Evolutionary conservation across 2,888 invertebrate genomes (phyloP), one percentile per base, ranked within the genome.

Genomic region (Drosophila multiciliata): DNA sequence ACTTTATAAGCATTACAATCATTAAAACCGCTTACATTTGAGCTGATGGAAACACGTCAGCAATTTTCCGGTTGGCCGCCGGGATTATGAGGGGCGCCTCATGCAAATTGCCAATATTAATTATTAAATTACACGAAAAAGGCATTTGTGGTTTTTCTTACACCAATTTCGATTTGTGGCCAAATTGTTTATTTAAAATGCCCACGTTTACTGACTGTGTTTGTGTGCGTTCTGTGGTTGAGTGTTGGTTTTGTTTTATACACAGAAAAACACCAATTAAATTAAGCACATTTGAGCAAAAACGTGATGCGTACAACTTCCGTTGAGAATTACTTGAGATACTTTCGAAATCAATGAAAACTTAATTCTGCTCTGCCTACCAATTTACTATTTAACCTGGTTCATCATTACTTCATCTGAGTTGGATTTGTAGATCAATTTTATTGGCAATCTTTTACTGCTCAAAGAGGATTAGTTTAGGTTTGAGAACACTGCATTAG

Each of bases 21-120:
- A 74, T 66, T 70, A 74, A 73, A 68, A 55, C 59, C 45, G 45
- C 36, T 29, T 29, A 29, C 32, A 40, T 35, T 36, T 15, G 11
- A 2, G 8, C 12, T 48, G 63, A 20, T 26, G 38, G 53, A 58
- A 75, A 64, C 78, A 49, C 73, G 78, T 77, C 80, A 77, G 78
- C 77, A 80, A 61, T 76, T 63, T 75, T 63, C 40, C 54, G 32
- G 58, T 64, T 65, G 58, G 29, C 29, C 69, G 64, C 52, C 54
- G 50, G 78, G 78, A 75, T 83, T 83, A 84, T 78, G 75, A 60
- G 60, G 66, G 60, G 36, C 72, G 73, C 71, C 81, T 75, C 76
- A 73, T 79, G 88, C 76, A 89, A 87, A 90, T 88, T 88, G 80
- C 73, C 79, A 82, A 90, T 90, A 90, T 90, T 90, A 89, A 89